Evolutionary conservation across 2,113 vertebrate genomes (phyloP), one percentile per base, ranked within the genome.

Genomic region (Epinephelus cyanopodus): DNA sequence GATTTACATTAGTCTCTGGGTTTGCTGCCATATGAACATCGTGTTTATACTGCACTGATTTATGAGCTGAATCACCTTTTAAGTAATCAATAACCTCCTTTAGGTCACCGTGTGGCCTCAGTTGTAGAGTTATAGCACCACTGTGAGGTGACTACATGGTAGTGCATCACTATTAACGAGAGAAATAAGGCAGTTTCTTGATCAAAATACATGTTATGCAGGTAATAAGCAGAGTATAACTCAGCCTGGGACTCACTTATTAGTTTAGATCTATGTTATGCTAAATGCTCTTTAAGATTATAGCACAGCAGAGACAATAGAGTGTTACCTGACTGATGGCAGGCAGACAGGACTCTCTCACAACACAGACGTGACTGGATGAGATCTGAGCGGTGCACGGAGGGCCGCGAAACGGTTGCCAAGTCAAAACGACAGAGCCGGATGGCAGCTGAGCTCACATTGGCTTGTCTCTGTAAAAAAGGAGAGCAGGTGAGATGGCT

Each of bases 271-370:
- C 1, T 25, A 18, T 15, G 58, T 23, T 69, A 5, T 15, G 23
- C 2, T 37, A 37, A 52, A 45, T 29, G 10, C 11, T 42, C 27
- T 42, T 21, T 3, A 64, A 12, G 19, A 7, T 50, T 57, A n/a
- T 7, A 72, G 23, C 6, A 25, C 47, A 65, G 23, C 15, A 50
- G 21, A 39, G 21, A 15, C 18, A 27, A 70, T 25, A 60, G 27
- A 52, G 52, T 19, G 7, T 79, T 85, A 94, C 94, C 93, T 94
- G 84, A 73, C 71, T 89, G 92, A 77, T 78, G 88, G 80, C 58
- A 64, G 66, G 70, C 86, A 83, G 90, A 84, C 79, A 52, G 76
- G 70, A 62, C 61, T 85, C 72, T 85, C 72, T 90, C 77, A 83
- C 73, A 73, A 83, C 81, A 74, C 79, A 69, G 52, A 48, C 14